These are phyloP conservation scores for Himalopsyche japonica DNA, from an alignment of 2,888 invertebrate species.

Conservation along the genomic window DNA sequence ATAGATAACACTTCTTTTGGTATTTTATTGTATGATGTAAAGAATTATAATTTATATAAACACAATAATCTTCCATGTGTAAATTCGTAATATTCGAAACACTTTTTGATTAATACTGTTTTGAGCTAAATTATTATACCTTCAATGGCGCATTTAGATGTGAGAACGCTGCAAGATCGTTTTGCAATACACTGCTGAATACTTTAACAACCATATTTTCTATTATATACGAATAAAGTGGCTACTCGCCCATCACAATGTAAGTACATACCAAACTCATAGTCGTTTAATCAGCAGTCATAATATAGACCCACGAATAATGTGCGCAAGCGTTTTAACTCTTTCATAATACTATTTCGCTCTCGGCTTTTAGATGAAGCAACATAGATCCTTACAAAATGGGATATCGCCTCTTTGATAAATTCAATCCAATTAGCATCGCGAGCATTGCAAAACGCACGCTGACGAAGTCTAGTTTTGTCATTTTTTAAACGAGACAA, in stretches of 20 bases:
- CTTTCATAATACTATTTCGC: neutral
- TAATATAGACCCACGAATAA: neutral
- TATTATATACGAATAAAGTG: slow-evolving; percentile 37
- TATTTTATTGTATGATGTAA: too few relatives aligned
- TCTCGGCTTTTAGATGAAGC: neutral
- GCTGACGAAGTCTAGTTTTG: too few relatives aligned
- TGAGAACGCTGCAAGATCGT: slow-evolving; percentile 54
- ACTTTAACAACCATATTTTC: slow-evolving; percentile 42
- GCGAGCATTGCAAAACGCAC: too few relatives aligned
- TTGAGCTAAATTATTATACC: too few relatives aligned
- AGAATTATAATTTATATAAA: too few relatives aligned
- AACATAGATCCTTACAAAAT: neutral
- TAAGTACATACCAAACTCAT: neutral
- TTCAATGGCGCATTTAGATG: neutral
- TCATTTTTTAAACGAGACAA: too few relatives aligned
- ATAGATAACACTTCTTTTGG: too few relatives aligned
- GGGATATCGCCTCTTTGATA: neutral
- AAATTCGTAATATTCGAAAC: too few relatives aligned
- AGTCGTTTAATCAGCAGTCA: too few relatives aligned
- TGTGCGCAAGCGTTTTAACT: neutral
- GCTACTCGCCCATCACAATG: neutral
- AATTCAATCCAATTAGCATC: neutral
- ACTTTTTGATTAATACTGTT: too few relatives aligned
- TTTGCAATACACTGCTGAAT: slow-evolving; percentile 62
- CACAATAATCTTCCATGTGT: too few relatives aligned